Evolutionary conservation across 2,797 vertebrate species (phyloP).

Genomic region (Artibeus jamaicensis): DNA sequence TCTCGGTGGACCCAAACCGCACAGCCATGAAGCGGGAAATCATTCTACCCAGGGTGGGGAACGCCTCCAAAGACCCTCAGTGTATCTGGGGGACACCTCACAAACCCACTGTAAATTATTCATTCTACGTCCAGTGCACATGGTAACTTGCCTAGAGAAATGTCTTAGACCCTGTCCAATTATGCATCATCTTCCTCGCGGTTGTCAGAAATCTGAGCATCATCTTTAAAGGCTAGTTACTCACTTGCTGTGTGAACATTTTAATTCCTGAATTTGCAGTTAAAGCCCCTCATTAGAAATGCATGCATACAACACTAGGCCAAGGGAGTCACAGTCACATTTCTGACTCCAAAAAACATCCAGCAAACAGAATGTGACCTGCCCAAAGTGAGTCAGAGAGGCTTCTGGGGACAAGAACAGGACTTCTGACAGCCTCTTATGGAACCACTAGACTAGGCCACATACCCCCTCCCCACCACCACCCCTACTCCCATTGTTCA

Average conservation of each 20-base stretch:
- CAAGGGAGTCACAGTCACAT: conserved; percentile 22
- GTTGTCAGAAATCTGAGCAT: neutral
- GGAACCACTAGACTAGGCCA: conserved; percentile 29
- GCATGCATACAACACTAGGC: neutral
- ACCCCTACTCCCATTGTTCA: neutral
- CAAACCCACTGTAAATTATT: neutral
- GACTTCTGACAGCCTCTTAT: conserved; percentile 52
- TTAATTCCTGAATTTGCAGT: neutral
- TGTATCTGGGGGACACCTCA: neutral
- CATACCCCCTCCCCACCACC: neutral
- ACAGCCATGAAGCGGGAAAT: neutral
- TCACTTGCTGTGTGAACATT: conserved; percentile 21
- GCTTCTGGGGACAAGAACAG: neutral
- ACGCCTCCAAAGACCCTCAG: neutral
- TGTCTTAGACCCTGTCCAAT: neutral
- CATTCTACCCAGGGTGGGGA: neutral
- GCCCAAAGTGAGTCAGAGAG: conserved; percentile 60
- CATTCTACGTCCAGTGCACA: neutral
- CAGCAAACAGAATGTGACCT: neutral
- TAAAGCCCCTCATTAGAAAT: neutral
- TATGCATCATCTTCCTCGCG: neutral
- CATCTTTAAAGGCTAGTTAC: neutral
- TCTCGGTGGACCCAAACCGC: neutral
- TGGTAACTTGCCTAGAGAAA: neutral
- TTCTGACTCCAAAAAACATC: neutral